Conservation (phyloP, 2,113 vertebrate species). For the Amphiprion ocellaris region DNA sequence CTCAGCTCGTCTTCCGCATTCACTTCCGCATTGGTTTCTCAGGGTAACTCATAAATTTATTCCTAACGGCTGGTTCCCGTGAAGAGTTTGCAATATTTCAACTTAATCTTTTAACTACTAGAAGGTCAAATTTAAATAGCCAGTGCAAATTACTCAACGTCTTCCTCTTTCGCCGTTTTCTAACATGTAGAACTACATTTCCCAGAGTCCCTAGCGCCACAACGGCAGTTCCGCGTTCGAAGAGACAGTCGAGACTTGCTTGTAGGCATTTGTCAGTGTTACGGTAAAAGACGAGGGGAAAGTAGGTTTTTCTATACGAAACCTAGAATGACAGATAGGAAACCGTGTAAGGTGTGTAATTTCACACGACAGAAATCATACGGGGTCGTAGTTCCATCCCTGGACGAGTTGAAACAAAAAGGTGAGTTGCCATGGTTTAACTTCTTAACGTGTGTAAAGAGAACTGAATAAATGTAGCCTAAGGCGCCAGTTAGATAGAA, state of each 20-base stretch:
- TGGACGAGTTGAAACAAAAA: constrained; percentile 79
- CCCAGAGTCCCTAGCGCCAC: constrained; percentile 33
- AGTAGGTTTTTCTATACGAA: background rate
- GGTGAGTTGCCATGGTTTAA: constrained; percentile 68
- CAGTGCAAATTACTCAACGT: too few species aligned
- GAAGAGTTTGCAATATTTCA: too few species aligned
- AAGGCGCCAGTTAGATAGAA: too few species aligned
- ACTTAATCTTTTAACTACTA: too few species aligned
- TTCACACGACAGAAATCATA: constrained; percentile 74
- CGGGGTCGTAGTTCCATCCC: constrained; percentile 76
- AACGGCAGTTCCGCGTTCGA: constrained; percentile 48
- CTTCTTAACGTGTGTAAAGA: background rate
- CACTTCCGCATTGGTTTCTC: too few species aligned
- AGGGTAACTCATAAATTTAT: too few species aligned
- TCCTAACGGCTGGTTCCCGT: too few species aligned
- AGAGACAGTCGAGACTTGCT: background rate
- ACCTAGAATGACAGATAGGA: constrained; percentile 75
- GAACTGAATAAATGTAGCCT: too few species aligned
- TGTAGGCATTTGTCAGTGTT: background rate
- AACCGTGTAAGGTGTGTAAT: constrained; percentile 82
- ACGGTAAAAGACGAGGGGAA: background rate
- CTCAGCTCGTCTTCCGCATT: too few species aligned
- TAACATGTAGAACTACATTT: constrained; percentile 41
- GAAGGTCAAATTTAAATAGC: too few species aligned
- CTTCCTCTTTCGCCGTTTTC: background rate